A percentile compares a stretch with the other conserved stretches of the same genome.
Conservation (phyloP, 1,140 invertebrate genomes). For the Proales similis region DNA sequence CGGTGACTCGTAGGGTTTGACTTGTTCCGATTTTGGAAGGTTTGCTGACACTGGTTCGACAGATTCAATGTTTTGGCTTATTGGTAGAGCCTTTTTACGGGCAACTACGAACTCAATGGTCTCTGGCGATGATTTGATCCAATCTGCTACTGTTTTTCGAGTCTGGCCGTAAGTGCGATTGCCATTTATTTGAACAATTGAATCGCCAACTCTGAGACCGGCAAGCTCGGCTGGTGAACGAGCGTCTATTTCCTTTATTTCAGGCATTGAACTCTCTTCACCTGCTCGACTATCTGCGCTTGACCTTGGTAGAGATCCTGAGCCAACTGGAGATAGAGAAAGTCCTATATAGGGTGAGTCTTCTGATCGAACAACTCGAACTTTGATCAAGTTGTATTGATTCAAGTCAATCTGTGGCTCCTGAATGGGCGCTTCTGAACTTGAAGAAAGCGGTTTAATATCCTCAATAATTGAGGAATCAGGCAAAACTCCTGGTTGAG, state of each 20-base stretch:
- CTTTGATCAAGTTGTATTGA: too few species aligned
- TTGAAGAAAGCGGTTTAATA: too few species aligned
- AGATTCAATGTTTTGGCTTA: too few species aligned
- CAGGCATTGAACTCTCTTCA: not conserved
- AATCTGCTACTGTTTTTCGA: not conserved
- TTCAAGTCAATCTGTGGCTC: too few species aligned
- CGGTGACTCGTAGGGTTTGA: too few species aligned
- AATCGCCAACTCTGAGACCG: slow-evolving; percentile 8
- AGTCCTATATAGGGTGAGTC: slow-evolving; percentile 4
- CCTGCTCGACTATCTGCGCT: not conserved
- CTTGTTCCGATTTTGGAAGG: too few species aligned
- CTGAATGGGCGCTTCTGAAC: too few species aligned
- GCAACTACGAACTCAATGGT: slow-evolving; percentile 18
- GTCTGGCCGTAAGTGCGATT: slow-evolving; percentile 7
- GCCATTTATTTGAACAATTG: slow-evolving; percentile 28
- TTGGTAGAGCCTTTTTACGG: not conserved
- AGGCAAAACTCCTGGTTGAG: too few species aligned
- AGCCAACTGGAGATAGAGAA: slow-evolving; percentile 15
- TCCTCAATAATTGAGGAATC: too few species aligned
- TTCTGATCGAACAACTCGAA: too few species aligned
- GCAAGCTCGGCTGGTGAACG: slow-evolving; percentile 1
- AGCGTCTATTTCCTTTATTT: not conserved
- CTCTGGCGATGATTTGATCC: slow-evolving; percentile 10
- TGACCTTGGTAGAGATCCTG: slow-evolving; percentile 1
- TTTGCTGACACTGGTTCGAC: too few species aligned